phyloP scores from a whole-genome alignment of 2,888 invertebrate species.

The Polydrusus pterygomalis region DNA sequence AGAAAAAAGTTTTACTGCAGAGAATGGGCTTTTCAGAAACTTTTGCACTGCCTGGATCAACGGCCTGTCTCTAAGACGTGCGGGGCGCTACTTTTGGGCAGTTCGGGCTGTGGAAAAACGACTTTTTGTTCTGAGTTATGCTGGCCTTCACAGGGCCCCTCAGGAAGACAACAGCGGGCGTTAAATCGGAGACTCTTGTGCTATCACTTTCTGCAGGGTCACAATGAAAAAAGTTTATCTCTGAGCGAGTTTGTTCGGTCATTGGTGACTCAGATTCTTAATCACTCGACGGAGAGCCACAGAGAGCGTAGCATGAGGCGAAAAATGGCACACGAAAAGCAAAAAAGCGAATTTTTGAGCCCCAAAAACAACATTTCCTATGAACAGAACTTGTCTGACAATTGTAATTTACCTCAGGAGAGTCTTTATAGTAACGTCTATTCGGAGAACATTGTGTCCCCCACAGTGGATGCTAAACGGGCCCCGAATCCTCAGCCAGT shows the following conservation, averaged over 20 bases:
- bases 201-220: conserved; percentile 90
- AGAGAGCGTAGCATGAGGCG: conserved; percentile 71
- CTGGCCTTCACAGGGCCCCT: conserved; percentile 80
- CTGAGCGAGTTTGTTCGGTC: conserved; percentile 90
- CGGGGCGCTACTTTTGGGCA: conserved; percentile 90
- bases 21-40: conserved; percentile 97
- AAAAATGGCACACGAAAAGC: conserved; percentile 65
- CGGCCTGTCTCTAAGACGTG: conserved; percentile 88
- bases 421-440: conserved; percentile 68
- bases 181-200: conserved; percentile 88
- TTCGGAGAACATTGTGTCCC: conserved; percentile 63
- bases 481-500: conserved; percentile 68
- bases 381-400: conserved; percentile 63
- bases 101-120: conserved; percentile 96
- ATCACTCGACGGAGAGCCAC: conserved; percentile 77
- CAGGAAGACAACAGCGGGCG: conserved; percentile 81
- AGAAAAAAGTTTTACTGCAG: conserved; percentile 90
- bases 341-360: conserved; percentile 56
- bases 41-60: conserved; percentile 93
- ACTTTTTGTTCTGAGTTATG: conserved; percentile 89
- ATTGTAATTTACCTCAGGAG: conserved; percentile 64
- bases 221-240: conserved; percentile 89
- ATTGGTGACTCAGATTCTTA: conserved; percentile 88
- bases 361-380: conserved; percentile 61
- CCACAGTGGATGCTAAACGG: conserved; percentile 63